Percentiles rank a stretch among this genome's conserved stretches.
These are phyloP conservation scores for Hypercompe scribonia DNA, from an alignment of 2,888 invertebrate genomes.

Conservation along the genomic window DNA sequence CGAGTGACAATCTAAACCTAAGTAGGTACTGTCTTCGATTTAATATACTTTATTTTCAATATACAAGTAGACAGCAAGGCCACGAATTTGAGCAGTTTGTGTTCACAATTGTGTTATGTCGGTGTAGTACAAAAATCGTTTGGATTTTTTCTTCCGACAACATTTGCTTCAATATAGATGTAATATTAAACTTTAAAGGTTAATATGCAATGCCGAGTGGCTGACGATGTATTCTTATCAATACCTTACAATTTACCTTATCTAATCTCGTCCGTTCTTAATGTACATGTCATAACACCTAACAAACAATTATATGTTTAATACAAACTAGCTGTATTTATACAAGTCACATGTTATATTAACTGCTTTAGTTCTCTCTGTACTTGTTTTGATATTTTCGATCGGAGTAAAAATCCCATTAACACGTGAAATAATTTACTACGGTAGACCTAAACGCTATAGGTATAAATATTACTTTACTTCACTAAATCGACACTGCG, in stretches of 20 bases:
- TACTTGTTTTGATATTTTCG: constrained; percentile 7
- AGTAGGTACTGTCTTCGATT: too few species aligned
- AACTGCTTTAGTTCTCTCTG: neutral
- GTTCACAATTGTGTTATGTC: too few species aligned
- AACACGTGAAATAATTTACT: constrained; percentile 9
- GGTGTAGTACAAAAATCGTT: too few species aligned
- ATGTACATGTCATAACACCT: constrained; percentile 34
- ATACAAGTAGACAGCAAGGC: neutral
- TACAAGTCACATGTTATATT: constrained; percentile 7
- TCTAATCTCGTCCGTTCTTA: constrained; percentile 55
- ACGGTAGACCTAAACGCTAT: neutral
- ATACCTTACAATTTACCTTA: constrained; percentile 42
- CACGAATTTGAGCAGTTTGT: too few species aligned
- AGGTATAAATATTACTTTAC: neutral
- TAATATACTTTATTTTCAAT: neutral
- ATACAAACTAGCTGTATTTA: constrained; percentile 6
- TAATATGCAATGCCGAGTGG: constrained; percentile 10
- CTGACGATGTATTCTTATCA: constrained; percentile 43
- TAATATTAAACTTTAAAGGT: neutral
- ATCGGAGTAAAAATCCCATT: constrained; percentile 6
- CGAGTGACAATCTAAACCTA: too few species aligned
- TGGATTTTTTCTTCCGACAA: neutral
- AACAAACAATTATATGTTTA: constrained; percentile 36
- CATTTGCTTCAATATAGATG: neutral
- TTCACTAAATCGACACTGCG: constrained; percentile 10